Percentiles rank a stretch among this genome's conserved stretches.
Conservation (phyloP, 2,888 invertebrate genomes). For the Hirtodrosophila histrioides region DNA sequence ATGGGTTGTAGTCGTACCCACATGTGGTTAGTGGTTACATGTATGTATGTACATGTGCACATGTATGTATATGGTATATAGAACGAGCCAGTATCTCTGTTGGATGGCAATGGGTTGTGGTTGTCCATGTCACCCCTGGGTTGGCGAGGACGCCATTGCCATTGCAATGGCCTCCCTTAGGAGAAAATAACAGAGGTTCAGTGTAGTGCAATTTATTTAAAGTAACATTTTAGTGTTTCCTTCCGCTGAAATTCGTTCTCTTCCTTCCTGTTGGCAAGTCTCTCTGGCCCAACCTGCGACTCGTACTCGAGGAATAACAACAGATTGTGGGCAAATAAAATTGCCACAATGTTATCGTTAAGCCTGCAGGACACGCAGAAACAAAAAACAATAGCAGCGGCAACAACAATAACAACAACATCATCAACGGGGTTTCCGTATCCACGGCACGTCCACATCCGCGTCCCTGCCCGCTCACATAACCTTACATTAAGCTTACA, state of each 20-base stretch:
- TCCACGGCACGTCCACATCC: slow-evolving; percentile 34
- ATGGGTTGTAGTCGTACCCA: slow-evolving; percentile 19
- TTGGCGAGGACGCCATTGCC: slow-evolving; percentile 42
- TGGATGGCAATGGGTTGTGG: slow-evolving; percentile 56
- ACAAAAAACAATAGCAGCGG: slow-evolving; percentile 48
- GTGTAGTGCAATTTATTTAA: slow-evolving; percentile 76
- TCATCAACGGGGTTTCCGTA: slow-evolving; percentile 45
- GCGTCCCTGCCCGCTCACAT: slow-evolving; percentile 34
- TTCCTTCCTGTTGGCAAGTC: slow-evolving; percentile 79
- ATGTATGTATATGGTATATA: not conserved
- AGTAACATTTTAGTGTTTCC: slow-evolving; percentile 83
- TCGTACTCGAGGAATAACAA: slow-evolving; percentile 59
- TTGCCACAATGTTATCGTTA: slow-evolving; percentile 75
- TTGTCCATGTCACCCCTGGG: slow-evolving; percentile 73
- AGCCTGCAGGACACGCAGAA: slow-evolving; percentile 68
- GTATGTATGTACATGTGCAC: not conserved
- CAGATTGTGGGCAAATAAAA: slow-evolving; percentile 73
- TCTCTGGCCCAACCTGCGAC: slow-evolving; percentile 26
- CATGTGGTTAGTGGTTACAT: slow-evolving; percentile 22
- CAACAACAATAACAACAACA: slow-evolving; percentile 37
- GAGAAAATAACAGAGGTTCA: slow-evolving; percentile 60
- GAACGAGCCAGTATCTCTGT: slow-evolving; percentile 13
- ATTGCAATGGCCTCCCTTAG: slow-evolving; percentile 60
- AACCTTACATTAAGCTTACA: slow-evolving; percentile 41
- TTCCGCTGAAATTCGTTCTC: slow-evolving; percentile 81